Evolutionary conservation across 2,888 invertebrate genomes (phyloP).

Genomic region (Bellardia pandia): DNA sequence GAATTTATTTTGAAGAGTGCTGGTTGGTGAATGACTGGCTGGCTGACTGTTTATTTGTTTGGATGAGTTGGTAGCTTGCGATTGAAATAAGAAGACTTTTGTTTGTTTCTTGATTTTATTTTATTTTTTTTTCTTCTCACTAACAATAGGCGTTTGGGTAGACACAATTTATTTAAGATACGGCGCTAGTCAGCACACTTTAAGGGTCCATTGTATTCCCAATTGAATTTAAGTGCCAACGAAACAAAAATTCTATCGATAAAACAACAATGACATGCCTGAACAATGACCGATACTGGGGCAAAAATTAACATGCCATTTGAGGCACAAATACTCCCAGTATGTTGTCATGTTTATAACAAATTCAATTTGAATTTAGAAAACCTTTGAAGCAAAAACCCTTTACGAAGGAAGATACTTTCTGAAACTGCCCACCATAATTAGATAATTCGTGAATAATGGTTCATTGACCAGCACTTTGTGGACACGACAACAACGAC

Average conservation of each 20-base stretch:
- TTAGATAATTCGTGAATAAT: constrained; percentile 69
- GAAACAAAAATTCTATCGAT: constrained; percentile 77
- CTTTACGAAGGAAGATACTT: constrained; percentile 6
- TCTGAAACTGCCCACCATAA: constrained; percentile 59
- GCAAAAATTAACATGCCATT: constrained; percentile 63
- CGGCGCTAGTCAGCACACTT: constrained; percentile 85
- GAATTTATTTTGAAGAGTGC: constrained; percentile 42
- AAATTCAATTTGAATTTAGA: constrained; percentile 55
- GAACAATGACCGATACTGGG: constrained; percentile 24
- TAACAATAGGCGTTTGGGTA: constrained; percentile 78
- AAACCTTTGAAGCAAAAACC: constrained; percentile 16
- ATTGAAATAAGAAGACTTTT: constrained; percentile 32
- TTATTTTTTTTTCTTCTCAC: neutral
- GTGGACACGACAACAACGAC: constrained; percentile 45
- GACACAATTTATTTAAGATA: constrained; percentile 84
- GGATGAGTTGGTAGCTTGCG: constrained; percentile 10
- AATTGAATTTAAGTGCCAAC: constrained; percentile 67
- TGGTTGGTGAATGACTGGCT: constrained; percentile 9
- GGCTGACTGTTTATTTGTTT: constrained; percentile 18
- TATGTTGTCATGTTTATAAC: constrained; percentile 66
- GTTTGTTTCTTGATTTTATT: neutral
- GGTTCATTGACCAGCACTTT: constrained; percentile 63
- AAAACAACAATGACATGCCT: constrained; percentile 31
- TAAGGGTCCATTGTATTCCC: constrained; percentile 84
- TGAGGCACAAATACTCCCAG: constrained; percentile 47